Percentiles rank a stretch among this genome's conserved stretches.
These are phyloP conservation scores for Nannoperca australis DNA, from an alignment of 2,797 vertebrate species.

Conservation along the genomic window DNA sequence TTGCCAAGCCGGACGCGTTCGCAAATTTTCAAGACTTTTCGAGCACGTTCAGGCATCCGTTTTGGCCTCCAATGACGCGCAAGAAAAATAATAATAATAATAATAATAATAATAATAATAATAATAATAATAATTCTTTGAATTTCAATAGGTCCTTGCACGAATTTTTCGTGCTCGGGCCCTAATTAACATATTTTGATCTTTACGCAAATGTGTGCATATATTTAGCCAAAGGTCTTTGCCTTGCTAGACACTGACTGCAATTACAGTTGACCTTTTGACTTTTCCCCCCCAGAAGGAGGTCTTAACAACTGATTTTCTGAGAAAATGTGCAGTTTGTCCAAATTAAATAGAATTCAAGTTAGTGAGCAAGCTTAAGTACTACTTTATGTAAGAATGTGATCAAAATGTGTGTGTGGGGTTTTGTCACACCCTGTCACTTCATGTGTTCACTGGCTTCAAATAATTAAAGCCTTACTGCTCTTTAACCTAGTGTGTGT, in stretches of 20 bases:
- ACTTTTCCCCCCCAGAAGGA: not conserved
- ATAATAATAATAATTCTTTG: too few species aligned
- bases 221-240: not conserved
- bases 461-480: not conserved
- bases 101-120: too few species aligned
- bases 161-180: too few species aligned
- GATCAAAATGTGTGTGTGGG: not conserved
- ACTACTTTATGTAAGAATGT: not conserved
- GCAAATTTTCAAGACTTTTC: too few species aligned
- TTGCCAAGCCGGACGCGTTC: too few species aligned
- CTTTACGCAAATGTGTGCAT: not conserved
- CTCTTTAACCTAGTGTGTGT: constrained; percentile 1
- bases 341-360: not conserved
- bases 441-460: constrained; percentile 1
- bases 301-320: not conserved
- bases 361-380: not conserved
- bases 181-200: not conserved
- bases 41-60: too few species aligned
- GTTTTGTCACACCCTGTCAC: not conserved
- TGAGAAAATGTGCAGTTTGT: not conserved
- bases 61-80: too few species aligned
- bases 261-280: not conserved
- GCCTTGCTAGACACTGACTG: not conserved
- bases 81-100: too few species aligned
- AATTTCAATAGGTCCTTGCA: too few species aligned